These are phyloP conservation scores for Marmota flaviventris DNA, from an alignment of 2,113 vertebrate species.

Conservation along the genomic window DNA sequence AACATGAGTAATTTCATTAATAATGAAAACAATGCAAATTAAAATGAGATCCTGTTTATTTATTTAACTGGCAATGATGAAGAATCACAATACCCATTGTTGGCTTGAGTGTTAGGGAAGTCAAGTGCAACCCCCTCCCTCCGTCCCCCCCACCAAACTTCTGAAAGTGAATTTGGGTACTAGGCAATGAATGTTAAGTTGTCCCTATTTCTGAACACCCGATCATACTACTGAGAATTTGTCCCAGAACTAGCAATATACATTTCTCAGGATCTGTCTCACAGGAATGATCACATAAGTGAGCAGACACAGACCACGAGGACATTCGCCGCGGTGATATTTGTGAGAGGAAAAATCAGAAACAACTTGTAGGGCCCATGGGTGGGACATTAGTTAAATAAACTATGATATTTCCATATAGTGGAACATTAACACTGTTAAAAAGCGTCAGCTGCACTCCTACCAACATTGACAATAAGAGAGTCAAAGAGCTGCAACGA, in stretches of 20 bases:
- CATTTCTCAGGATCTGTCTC: background rate
- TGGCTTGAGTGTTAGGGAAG: background rate
- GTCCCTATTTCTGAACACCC: background rate
- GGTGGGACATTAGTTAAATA: background rate
- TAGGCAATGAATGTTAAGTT: background rate
- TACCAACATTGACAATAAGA: background rate
- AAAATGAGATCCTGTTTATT: background rate
- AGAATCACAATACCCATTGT: background rate
- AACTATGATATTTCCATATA: background rate
- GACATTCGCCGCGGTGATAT: background rate
- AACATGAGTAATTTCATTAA: conserved; percentile 22
- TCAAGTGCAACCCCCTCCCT: background rate
- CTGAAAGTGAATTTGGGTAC: background rate
- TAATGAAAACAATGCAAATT: conserved; percentile 39
- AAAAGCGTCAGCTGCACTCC: background rate
- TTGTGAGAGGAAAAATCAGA: background rate
- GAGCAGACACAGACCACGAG: background rate
- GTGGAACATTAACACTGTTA: background rate
- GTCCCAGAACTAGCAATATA: background rate
- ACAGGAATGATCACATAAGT: background rate
- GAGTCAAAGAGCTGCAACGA: background rate
- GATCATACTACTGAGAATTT: conserved; percentile 5
- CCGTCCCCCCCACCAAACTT: background rate
- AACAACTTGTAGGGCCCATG: background rate
- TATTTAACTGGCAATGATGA: background rate